These are phyloP conservation scores for Onychorhynchus coronatus DNA, from an alignment of 2,113 vertebrate genomes.

Conservation along the genomic window DNA sequence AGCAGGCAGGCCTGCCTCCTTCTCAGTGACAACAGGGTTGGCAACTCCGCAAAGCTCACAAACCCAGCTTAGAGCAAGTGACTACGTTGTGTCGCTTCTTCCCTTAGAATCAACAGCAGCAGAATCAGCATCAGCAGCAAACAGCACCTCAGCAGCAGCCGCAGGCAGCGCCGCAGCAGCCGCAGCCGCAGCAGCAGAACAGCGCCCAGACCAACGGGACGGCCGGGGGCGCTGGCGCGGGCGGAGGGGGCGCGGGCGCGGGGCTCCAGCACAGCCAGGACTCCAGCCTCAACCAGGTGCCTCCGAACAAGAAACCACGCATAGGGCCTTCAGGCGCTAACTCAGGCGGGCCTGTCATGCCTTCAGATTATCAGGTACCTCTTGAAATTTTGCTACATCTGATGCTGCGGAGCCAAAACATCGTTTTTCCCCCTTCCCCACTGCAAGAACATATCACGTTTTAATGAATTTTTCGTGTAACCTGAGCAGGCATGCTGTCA, in stretches of 20 bases:
- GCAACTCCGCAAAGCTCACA: accelerated
- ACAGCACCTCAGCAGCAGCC: conserved; percentile 75
- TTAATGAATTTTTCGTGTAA: background rate
- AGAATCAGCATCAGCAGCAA: conserved; percentile 92
- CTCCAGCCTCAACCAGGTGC: conserved; percentile 86
- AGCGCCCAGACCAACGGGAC: conserved; percentile 91
- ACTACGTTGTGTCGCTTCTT: background rate
- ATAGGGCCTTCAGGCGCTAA: conserved; percentile 87
- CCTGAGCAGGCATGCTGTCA: background rate
- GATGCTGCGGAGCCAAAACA: background rate
- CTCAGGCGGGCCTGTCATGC: conserved; percentile 88
- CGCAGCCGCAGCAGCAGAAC: conserved; percentile 84
- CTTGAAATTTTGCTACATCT: background rate
- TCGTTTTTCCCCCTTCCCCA: accelerated
- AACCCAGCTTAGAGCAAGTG: background rate
- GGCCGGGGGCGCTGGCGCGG: conserved; percentile 47
- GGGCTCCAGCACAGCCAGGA: conserved; percentile 87
- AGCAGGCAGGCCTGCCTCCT: accelerated
- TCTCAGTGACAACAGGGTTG: accelerated
- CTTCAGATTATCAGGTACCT: conserved; percentile 94
- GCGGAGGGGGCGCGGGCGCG: conserved; percentile 42
- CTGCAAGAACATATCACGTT: background rate
- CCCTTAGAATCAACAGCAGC: conserved; percentile 87
- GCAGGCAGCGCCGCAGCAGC: conserved; percentile 73
- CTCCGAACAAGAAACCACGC: conserved; percentile 93